Base-by-base conservation (phyloP, 1,140 invertebrate species). In the Phymastichus coffea region DNA sequence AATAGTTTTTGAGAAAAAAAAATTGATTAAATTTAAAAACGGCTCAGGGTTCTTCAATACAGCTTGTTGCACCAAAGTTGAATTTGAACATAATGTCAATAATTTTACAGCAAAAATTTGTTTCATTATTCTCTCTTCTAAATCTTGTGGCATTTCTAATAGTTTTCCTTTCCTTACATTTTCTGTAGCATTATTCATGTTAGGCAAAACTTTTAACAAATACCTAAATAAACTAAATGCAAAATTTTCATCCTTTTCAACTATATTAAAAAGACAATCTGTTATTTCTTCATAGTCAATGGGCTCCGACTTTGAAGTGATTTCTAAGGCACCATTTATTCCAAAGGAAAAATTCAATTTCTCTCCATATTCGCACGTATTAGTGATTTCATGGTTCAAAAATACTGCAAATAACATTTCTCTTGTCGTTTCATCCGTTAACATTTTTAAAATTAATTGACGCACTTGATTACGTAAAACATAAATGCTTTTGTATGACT, bases 21-120 rank as follows among this genome's bases (percentile, higher is more conserved):
- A 69, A 56, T 71, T 72, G 26, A 79, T 68, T 47, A 80, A 79
- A 0, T 65, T 63, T 15, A 81, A 51, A 22, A 81, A 48, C 17
- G 53, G 35, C 62, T 71, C 49, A 7, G 80, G 80, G 58, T 79
- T 66, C 55, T 75, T 69, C 2, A 74, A 53, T 38, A 74, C 68
- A 10, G 63, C 66, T 33, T 78, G 65, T 57, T 79, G 80, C 4
- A 83, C 71, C 4, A 41, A 22, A 14, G 61, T 52, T 33, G 66
- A 70, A 59, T 65, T 69, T 6, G 75, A 69, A 35, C 82, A 63
- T 57, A 63, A 64, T 0, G 70, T 68, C 19, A 83, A 47, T 14
- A 80, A 59, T 66, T 77, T 75, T 15, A 76, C 57, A 38, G 66
- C 63, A 4, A 65, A 56, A 15, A 80, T 44, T 47, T 75, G 66